phyloP scores from a whole-genome alignment of 2,113 vertebrate species.

The Ciconia stormi region DNA sequence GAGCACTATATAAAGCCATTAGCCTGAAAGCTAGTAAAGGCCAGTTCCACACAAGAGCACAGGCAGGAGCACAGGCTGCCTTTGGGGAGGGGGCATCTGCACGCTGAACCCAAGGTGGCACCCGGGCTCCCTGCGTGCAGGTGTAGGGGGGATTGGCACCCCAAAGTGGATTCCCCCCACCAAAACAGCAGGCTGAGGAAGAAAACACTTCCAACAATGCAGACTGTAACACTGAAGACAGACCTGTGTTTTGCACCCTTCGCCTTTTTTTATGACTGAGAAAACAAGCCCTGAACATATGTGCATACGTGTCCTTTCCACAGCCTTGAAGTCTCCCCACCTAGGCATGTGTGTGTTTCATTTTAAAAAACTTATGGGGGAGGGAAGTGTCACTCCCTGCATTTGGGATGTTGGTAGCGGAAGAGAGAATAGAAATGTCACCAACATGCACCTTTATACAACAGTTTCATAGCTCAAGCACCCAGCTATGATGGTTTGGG shows the following conservation, averaged over 20 bases:
- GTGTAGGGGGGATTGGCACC: not conserved
- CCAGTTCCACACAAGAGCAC: not conserved
- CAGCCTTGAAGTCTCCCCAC: not conserved
- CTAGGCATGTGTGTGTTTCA: not conserved
- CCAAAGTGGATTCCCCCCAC: not conserved
- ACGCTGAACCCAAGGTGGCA: not conserved
- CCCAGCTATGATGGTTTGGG: not conserved
- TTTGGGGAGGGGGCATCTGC: not conserved
- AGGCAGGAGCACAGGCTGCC: not conserved
- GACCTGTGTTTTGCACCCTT: not conserved
- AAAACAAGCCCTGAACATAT: not conserved
- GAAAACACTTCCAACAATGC: not conserved
- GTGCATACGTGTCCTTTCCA: not conserved
- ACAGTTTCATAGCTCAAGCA: not conserved
- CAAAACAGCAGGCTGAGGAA: not conserved
- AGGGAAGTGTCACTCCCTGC: not conserved
- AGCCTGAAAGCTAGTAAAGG: not conserved
- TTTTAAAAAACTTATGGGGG: not conserved
- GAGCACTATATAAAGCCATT: not conserved
- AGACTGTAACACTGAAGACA: not conserved
- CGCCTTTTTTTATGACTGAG: not conserved
- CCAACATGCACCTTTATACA: not conserved
- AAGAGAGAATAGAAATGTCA: not conserved
- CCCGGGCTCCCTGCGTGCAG: not conserved
- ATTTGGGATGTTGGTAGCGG: not conserved